phyloP scores from a whole-genome alignment of 1,140 invertebrate genomes.

The Gyrodactylus bullatarudis region DNA sequence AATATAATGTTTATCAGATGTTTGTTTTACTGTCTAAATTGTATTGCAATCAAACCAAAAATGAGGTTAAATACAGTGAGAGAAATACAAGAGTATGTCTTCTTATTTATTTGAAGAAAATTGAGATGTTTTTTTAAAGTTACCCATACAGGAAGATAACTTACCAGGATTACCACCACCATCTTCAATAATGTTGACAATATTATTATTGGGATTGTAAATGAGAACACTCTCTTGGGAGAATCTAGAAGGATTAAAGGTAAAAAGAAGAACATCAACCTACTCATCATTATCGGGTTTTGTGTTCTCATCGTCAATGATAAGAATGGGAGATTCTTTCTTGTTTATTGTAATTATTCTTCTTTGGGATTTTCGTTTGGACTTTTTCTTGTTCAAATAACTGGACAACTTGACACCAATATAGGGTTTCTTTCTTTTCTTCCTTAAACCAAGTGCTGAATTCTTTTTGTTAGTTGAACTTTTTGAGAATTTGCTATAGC shows the following conservation, averaged over 20 bases:
- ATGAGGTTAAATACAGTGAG: background rate
- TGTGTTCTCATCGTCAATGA: background rate
- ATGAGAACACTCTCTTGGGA: background rate
- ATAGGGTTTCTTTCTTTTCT: background rate
- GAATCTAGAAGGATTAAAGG: background rate
- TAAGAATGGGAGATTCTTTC: no score
- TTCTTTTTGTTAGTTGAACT: background rate
- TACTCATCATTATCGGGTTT: background rate
- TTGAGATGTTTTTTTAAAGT: background rate
- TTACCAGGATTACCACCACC: no score
- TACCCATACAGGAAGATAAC: no score
- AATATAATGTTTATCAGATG: no score
- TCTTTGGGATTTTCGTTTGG: no score
- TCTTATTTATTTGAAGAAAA: no score
- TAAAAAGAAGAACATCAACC: background rate
- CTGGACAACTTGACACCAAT: background rate
- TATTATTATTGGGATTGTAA: background rate
- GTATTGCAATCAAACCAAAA: background rate
- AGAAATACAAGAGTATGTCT: no score
- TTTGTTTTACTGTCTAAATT: background rate
- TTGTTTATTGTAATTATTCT: no score
- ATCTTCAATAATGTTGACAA: background rate
- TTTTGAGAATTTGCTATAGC: background rate
- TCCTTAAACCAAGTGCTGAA: background rate
- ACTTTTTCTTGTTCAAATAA: background rate